Evolutionary conservation across 2,113 vertebrate genomes (phyloP).

Genomic region (Cyprinodon variegatus): DNA sequence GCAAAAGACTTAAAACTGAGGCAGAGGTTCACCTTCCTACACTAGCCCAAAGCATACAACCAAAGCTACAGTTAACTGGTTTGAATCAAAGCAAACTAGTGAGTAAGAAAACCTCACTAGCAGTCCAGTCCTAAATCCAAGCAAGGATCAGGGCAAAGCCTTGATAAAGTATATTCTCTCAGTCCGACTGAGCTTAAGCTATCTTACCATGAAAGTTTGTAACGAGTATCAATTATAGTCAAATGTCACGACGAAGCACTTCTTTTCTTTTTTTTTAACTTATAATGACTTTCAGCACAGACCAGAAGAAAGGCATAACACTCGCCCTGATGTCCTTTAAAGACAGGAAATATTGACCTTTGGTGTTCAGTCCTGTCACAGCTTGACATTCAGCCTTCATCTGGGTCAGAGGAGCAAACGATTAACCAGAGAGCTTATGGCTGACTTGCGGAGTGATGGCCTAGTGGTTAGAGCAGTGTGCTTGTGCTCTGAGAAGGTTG

Average conservation of each 20-base stretch:
- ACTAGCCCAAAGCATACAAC: neutral
- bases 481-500: too few relatives aligned
- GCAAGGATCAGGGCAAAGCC: neutral
- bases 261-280: constrained; percentile 45
- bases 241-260: neutral
- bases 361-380: constrained; percentile 32
- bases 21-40: neutral
- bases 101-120: too few relatives aligned
- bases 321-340: constrained; percentile 35
- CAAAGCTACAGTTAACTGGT: neutral
- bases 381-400: constrained; percentile 35
- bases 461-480: too few relatives aligned
- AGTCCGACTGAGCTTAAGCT: neutral
- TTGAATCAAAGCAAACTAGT: neutral
- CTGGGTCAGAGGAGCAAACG: constrained; percentile 16
- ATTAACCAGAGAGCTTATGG: neutral
- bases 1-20: neutral
- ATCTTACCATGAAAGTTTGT: neutral
- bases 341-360: constrained; percentile 28
- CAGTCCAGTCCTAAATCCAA: neutral
- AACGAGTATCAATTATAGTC: neutral
- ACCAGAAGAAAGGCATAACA: constrained; percentile 43
- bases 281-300: constrained; percentile 48
- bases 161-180: neutral
- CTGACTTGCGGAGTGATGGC: too few relatives aligned